Evolutionary conservation across 1,140 invertebrate genomes (phyloP), one percentile per base, ranked within the genome.

Genomic region (Heliconius hewitsoni): DNA sequence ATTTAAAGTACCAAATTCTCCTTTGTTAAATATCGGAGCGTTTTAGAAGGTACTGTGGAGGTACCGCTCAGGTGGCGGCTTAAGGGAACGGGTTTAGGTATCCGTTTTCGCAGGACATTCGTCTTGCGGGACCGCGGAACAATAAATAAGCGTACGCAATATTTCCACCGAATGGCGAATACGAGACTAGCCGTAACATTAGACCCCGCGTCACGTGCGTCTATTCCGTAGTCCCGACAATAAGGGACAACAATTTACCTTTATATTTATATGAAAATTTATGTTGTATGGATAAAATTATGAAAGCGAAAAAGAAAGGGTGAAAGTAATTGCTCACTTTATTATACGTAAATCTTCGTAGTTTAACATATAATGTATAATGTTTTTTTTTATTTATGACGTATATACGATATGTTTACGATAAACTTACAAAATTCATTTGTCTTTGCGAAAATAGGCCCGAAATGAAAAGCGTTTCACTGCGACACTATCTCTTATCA

Each of bases 1-100:
- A 94, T 93, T 93, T 93, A 90, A 93, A 93, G 92, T 92, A 92
- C 89, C 89, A 81, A 90, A 90, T 73, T 89, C 85, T 90, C 89
- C 91, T 93, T 92, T 93, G 90, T 93, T 92, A 90, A 91, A 93
- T 89, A 86, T 87, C 84, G 86, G 84, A 93, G 85, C 87, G 82
- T 91, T 92, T 91, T 85, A 84, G 87, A 82, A 83, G 87, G 86
- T 88, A 91, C 90, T 91, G 85, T 92, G 81, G 85, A 89, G 88
- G 84, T 87, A 85, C 83, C 84, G 79, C 79, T 88, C 83, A 85
- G 87, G 82, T 78, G 80, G 42, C 71, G 85, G 91, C 91, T 93
- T 93, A 91, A 86, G 83, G 86, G 79, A 85, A 86, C 80, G 82
- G 84, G 84, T 83, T 84, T 80, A 76, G 39, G 72, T 70, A 34